Evolutionary conservation across 2,888 invertebrate genomes (phyloP).

Genomic region (Cryptocephalus primarius): DNA sequence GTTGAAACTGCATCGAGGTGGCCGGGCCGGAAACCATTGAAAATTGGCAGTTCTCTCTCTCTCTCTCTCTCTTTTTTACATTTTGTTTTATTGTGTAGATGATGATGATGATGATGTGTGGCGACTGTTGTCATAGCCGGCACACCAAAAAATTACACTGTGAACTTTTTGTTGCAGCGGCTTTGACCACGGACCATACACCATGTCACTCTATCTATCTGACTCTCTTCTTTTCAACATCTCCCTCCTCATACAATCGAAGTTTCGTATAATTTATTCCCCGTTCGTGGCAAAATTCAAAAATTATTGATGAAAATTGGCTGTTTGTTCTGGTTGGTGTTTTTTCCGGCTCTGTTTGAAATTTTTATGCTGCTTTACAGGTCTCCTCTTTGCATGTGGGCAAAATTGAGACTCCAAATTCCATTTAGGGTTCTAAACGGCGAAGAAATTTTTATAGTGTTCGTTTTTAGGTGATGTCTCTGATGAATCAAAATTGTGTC

Average conservation of each 20-base stretch:
- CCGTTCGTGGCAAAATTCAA: too few relatives aligned
- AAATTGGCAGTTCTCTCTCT: slow-evolving; percentile 31
- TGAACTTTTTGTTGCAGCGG: slow-evolving; percentile 37
- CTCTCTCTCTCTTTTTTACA: background rate
- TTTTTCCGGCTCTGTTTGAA: slow-evolving; percentile 24
- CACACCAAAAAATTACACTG: slow-evolving; percentile 20
- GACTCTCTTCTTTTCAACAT: slow-evolving; percentile 17
- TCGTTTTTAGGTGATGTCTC: too few relatives aligned
- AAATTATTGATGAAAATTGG: slow-evolving; percentile 3
- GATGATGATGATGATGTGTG: slow-evolving; percentile 25
- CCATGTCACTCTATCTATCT: background rate
- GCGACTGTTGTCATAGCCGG: slow-evolving; percentile 38
- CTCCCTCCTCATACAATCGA: slow-evolving; percentile 21
- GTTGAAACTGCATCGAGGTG: slow-evolving; percentile 4
- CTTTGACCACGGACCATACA: slow-evolving; percentile 38
- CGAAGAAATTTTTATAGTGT: slow-evolving; percentile 11
- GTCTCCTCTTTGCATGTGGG: slow-evolving; percentile 79
- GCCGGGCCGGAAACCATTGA: slow-evolving; percentile 14
- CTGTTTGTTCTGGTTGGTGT: slow-evolving; percentile 2
- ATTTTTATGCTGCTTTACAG: slow-evolving; percentile 47
- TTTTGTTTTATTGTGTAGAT: background rate
- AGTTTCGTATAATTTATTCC: too few relatives aligned
- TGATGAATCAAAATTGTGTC: too few relatives aligned
- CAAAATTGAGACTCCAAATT: slow-evolving; percentile 50
- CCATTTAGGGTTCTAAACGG: slow-evolving; percentile 15